phyloP scores from a whole-genome alignment of 2,797 vertebrate genomes.

The Melanotaenia parkinsoni region DNA sequence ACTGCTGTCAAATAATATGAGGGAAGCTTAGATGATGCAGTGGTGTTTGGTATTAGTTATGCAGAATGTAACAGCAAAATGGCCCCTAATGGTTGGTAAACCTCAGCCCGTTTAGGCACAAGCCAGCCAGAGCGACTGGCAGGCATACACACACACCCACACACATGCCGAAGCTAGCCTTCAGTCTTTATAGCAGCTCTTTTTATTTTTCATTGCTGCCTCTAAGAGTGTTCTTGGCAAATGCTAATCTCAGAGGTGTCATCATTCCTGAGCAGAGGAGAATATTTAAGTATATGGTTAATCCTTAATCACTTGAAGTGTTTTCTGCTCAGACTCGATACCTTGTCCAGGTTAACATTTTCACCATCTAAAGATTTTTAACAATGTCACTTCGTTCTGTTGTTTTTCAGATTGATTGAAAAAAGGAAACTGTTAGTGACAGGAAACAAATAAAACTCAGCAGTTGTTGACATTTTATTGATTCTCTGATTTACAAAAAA shows the following conservation, averaged over 20 bases:
- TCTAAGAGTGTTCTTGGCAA: slow-evolving; percentile 23
- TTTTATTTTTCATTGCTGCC: slow-evolving; percentile 42
- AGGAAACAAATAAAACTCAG: not conserved
- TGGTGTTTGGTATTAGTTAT: slow-evolving; percentile 30
- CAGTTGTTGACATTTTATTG: not conserved
- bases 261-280: slow-evolving; percentile 5
- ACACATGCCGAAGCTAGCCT: slow-evolving; percentile 23
- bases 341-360: not conserved
- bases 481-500: not conserved
- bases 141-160: slow-evolving; percentile 2
- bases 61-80: slow-evolving; percentile 34
- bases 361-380: not conserved
- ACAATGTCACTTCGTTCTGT: not conserved
- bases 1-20: slow-evolving; percentile 33
- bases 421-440: not conserved
- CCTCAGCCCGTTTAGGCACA: slow-evolving; percentile 25
- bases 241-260: slow-evolving; percentile 18
- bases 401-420: not conserved
- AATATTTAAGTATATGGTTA: slow-evolving; percentile 2
- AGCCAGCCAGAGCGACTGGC: slow-evolving; percentile 25
- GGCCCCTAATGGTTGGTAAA: slow-evolving; percentile 53
- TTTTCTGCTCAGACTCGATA: not conserved
- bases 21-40: slow-evolving; percentile 24
- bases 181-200: slow-evolving; percentile 33
- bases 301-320: not conserved